Base-by-base conservation (phyloP, 2,113 vertebrate genomes). In the Dipodomys stephensi region DNA sequence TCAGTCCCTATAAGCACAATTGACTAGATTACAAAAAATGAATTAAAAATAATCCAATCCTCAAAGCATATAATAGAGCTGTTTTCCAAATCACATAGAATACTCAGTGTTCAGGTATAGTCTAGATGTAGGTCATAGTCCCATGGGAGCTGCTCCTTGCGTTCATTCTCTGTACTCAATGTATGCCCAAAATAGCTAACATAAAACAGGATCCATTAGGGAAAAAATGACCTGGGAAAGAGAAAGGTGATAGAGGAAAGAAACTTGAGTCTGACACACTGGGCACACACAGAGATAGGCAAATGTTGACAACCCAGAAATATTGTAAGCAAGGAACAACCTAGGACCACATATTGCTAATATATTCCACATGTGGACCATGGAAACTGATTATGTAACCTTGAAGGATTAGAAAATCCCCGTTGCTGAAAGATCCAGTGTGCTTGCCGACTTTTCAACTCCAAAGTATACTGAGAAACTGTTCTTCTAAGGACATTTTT, bases 141-240 rank as follows among this genome's bases (percentile, higher is more conserved):
- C n/a, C 30, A 11, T 25, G 18, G 25, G 15, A 83, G 27, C 22
- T 46, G 64, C 80, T 90, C 18, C 28, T 27, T 19, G 11, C 81
- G 91, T 90, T 92, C 28, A 83, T 92, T 87, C 35, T 92, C 74
- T 71, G 9, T 73, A 92, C 8, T 90, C 46, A 73, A 7, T 62
- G 1, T 60, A 39, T 86, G 27, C 32, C 65, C 79, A 53, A 83
- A 88, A 57, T 93, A 83, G 90, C 53, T n/a, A 85, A 32, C 73
- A 82, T 82, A 80, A 90, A 67, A 19, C 49, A 44, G 23, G 4
- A 22, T 28, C 35, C 15, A 71, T 76, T 71, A 83, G 60, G 87
- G 91, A 44, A 53, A 62, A 39, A 71, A 27, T 5, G 22, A 28
- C 27, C 49, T 64, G 57, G 30, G 25, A 32, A 82, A 32, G 39